Evolutionary conservation across 53 echinoderm and acorn worm genomes (phyloP).

Genomic region (Stichopus horrens): DNA sequence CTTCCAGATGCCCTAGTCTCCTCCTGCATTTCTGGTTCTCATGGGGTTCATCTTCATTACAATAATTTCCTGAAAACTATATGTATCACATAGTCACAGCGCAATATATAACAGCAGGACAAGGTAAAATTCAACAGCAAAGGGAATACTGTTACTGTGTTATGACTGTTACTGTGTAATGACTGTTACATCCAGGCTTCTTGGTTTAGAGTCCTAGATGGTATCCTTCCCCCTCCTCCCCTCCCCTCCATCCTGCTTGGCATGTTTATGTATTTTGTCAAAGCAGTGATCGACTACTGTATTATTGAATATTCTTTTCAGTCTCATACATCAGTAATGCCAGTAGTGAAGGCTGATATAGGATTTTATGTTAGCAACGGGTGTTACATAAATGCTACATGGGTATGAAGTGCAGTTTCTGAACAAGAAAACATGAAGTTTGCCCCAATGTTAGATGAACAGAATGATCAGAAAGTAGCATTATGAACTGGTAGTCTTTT

Average conservation of each 20-base stretch:
- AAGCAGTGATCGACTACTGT: not conserved
- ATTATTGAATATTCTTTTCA: not conserved
- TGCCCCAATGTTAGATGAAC: not conserved
- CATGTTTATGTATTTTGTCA: not conserved
- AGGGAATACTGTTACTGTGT: not conserved
- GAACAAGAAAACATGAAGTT: not conserved
- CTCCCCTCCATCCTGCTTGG: not conserved
- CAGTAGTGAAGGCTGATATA: not conserved
- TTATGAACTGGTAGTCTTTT: not conserved
- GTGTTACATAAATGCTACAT: not conserved
- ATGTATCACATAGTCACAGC: not conserved
- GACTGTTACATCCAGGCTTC: not conserved
- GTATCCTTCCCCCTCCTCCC: not conserved
- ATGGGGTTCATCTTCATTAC: not conserved
- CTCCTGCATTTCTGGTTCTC: not conserved
- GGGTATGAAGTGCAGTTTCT: too few relatives aligned
- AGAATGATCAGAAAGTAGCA: not conserved
- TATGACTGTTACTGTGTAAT: not conserved
- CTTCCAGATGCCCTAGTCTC: not conserved
- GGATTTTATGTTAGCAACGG: not conserved
- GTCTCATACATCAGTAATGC: not conserved
- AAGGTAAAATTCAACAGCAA: not conserved
- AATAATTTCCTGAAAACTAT: not conserved
- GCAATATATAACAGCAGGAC: not conserved
- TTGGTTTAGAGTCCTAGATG: not conserved